These are phyloP conservation scores for Netelia fuscicornis DNA, from an alignment of 2,888 invertebrate species.

Conservation along the genomic window DNA sequence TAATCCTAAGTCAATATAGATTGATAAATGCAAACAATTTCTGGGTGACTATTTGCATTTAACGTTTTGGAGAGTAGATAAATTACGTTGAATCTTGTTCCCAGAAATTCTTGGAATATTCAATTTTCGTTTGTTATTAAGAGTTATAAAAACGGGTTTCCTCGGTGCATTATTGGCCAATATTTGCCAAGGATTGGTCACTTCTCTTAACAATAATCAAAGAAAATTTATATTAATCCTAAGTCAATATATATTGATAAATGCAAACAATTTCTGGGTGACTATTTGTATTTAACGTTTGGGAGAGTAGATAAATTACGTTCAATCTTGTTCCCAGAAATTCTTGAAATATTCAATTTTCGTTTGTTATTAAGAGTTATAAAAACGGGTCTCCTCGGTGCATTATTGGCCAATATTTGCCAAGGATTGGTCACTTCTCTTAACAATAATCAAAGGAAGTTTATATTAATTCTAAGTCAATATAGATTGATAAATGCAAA, in stretches of 20 bases:
- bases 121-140: slow-evolving; percentile 74
- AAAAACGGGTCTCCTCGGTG: slow-evolving; percentile 76
- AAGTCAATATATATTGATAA: not conserved
- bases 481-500: not conserved
- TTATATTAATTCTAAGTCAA: too few species aligned
- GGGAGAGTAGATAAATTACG: slow-evolving; percentile 46
- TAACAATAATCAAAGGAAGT: too few species aligned
- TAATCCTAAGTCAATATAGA: not conserved
- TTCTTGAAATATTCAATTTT: slow-evolving; percentile 62
- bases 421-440: too few species aligned
- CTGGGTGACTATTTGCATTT: slow-evolving; percentile 6
- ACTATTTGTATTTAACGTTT: slow-evolving; percentile 13
- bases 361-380: slow-evolving; percentile 77
- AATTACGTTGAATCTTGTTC: slow-evolving; percentile 55
- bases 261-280: not conserved
- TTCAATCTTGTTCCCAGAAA: slow-evolving; percentile 43
- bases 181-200: too few species aligned
- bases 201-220: too few species aligned
- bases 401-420: too few species aligned
- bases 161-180: slow-evolving; percentile 17
- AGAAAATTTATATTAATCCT: too few species aligned
- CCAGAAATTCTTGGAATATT: slow-evolving; percentile 42
- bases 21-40: not conserved
- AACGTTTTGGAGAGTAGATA: slow-evolving; percentile 22
- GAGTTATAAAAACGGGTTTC: slow-evolving; percentile 79